Evolutionary conservation across 2,113 vertebrate genomes (phyloP), one percentile per base, ranked within the genome.

Genomic region (Colius striatus): DNA sequence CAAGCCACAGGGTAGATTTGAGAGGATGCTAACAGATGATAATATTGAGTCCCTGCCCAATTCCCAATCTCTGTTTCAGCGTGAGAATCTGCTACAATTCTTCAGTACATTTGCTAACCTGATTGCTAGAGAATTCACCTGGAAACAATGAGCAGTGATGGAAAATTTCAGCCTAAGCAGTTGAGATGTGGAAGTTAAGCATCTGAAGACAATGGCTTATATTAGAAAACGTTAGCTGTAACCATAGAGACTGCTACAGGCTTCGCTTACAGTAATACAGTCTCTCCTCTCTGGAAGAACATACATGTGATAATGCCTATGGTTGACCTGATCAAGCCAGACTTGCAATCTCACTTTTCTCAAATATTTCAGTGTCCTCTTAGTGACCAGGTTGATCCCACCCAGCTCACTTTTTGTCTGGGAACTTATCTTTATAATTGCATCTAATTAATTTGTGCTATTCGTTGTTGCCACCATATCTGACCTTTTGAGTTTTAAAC

Each of bases 141-240:
- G 94, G 96, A 97, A 96, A 94, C 86, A 94, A 84, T 75, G 73
- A 95, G 73, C 80, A 67, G 77, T 65, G 92, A 93, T 94, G 89
- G 92, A 95, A 96, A 95, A 95, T 96, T 93, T 96, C 94, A 97
- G 92, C 73, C 83, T 95, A 92, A 94, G 91, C 84, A 81, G 65
- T 57, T 92, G 86, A 96, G 93, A 96, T 80, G 75, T 74, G 57
- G 89, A 93, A 96, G 91, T 89, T 94, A 92, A 93, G 92, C 92
- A 94, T 96, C 89, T 94, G 94, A 94, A 96, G 91, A 97, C 91
- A 96, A 97, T 94, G 84, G 84, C 91, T 93, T 92, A 63, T 94
- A 94, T 96, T 96, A 95, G 92, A 92, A 95, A 96, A 84, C 41
- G 76, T 86, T 93, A 63, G 53, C 89, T 95, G 96, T 97, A 94